Evolutionary conservation across 1,140 invertebrate species (phyloP), one percentile per base, ranked within the genome.

Genomic region (Penaeus vannamei): DNA sequence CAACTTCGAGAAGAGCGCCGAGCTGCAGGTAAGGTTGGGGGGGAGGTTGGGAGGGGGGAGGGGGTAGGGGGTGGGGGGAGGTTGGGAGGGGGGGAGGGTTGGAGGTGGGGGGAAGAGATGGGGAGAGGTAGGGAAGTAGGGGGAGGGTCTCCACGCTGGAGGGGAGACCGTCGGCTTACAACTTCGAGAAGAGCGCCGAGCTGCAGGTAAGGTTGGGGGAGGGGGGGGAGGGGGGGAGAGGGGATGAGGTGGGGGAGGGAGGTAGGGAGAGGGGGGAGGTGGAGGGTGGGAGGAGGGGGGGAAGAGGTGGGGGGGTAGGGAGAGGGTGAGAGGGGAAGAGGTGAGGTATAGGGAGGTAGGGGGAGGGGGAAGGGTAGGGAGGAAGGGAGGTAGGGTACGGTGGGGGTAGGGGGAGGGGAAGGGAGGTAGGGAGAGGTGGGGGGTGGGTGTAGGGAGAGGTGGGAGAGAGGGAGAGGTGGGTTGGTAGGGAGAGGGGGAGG

Each of bases 61-160:
- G 91, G 90, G 60, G 79, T 29, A 62, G 53, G 69, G 42, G 10
- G 42, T 98, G 60, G 62, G 19, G 81, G 59, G 36, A 46, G n/a
- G n/a, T n/a, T n/a, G n/a, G n/a, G n/a, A n/a, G n/a, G n/a, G n/a
- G n/a, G n/a, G n/a, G n/a, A n/a, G n/a, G n/a, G n/a, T n/a, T n/a
- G n/a, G n/a, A n/a, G n/a, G n/a, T n/a, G 46, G 32, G 29, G 53
- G 80, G n/a, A n/a, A 82, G 29, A 82, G 80, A 59, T 32, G 53
- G 46, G 53, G 19, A 29, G 46, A 26, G 29, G 10, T 22, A 32
- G 22, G 17, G 36, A 12, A 60, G 46, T 0, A 98, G 97, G n/a
- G 98, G 98, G 32, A 98, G 97, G 92, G 98, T 99, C 3, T 97
- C 97, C 22, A 99, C 98, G 0, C 94, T 99, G 0, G 98, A 99